Percentiles rank a stretch among this genome's conserved stretches.
Evolutionary conservation across 2,113 vertebrate genomes (phyloP).

Genomic region (Synchiropus splendidus): DNA sequence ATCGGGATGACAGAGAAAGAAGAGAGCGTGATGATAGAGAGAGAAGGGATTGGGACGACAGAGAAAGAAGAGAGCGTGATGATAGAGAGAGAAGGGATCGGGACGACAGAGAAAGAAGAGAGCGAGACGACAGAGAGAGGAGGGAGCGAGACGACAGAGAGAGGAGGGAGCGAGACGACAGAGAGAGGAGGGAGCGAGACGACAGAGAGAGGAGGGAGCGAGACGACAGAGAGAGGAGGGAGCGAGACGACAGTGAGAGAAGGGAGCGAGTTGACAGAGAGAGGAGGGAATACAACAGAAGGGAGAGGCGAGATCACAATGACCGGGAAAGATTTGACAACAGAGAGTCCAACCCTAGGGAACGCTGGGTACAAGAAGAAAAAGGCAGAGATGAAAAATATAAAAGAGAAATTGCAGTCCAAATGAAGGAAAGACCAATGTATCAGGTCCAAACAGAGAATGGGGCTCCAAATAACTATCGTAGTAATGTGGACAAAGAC

Average conservation of each 20-base stretch:
- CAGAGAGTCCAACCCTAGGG: slow-evolving; percentile 4
- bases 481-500: slow-evolving; percentile 9
- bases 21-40: slow-evolving; percentile 13
- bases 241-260: slow-evolving; percentile 9
- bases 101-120: slow-evolving; percentile 1
- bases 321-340: slow-evolving; percentile 10
- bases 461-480: no score
- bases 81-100: slow-evolving; percentile 14
- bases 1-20: slow-evolving; percentile 16
- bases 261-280: slow-evolving; percentile 9
- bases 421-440: no score
- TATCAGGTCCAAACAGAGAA: no score
- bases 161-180: neutral
- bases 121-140: slow-evolving; percentile 4
- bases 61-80: neutral
- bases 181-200: slow-evolving; percentile 1
- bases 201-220: slow-evolving; percentile 6
- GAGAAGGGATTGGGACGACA: neutral
- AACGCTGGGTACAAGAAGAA: no score
- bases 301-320: slow-evolving; percentile 11
- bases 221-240: slow-evolving; percentile 14
- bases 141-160: slow-evolving; percentile 20
- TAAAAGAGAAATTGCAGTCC: slow-evolving; percentile 2
- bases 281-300: slow-evolving; percentile 16
- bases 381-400: slow-evolving; percentile 9